Percentiles rank a stretch among this genome's conserved stretches.
Conservation (phyloP, 2,113 vertebrate genomes). For the Irena cyanogastra region DNA sequence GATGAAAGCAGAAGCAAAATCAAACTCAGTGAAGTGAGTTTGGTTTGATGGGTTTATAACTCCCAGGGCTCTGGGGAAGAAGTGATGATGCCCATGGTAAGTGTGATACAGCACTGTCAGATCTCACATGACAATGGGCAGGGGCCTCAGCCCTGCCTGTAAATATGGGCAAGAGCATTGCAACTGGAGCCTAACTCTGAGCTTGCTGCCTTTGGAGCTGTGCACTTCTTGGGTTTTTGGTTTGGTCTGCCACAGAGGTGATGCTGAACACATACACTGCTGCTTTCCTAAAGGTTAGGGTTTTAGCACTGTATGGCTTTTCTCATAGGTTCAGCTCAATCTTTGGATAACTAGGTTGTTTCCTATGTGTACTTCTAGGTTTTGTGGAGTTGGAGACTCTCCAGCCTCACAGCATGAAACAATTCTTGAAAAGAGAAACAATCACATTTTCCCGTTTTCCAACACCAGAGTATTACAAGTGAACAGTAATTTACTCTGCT, state of each 20-base stretch:
- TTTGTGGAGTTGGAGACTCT: neutral
- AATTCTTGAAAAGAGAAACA: neutral
- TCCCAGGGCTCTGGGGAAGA: neutral
- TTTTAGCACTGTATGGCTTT: neutral
- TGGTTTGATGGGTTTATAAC: neutral
- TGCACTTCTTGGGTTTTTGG: neutral
- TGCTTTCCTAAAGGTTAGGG: neutral
- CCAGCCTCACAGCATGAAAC: neutral
- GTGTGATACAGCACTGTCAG: neutral
- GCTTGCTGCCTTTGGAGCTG: neutral
- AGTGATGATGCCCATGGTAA: neutral
- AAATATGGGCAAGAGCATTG: neutral
- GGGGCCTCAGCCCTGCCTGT: neutral
- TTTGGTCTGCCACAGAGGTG: neutral
- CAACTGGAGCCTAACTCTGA: neutral
- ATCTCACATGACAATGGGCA: neutral
- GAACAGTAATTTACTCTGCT: neutral
- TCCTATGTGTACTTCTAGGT: accelerated
- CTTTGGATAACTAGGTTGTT: neutral
- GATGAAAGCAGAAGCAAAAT: constrained; percentile 19
- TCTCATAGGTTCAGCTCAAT: neutral
- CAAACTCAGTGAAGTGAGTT: neutral
- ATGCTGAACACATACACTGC: accelerated
- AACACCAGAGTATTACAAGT: neutral
- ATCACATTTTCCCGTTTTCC: neutral